phyloP scores from a whole-genome alignment of 2,113 vertebrate species.

The Tragulus kanchil region DNA sequence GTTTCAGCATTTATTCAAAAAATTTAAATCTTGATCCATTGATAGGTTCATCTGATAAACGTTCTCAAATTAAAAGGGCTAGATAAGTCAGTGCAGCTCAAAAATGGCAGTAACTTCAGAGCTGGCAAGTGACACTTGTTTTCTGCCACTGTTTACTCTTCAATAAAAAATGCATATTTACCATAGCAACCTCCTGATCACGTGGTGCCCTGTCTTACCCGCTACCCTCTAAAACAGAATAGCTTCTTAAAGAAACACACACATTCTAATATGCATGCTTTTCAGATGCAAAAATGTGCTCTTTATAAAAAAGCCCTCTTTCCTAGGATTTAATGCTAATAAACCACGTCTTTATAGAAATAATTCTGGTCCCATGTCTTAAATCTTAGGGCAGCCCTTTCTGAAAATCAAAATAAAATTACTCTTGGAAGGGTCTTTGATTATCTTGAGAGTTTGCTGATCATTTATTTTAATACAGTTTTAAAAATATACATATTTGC shows the following conservation, averaged over 20 bases:
- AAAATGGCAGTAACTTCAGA: conserved; percentile 79
- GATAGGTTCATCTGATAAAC: not conserved
- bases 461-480: conserved; percentile 55
- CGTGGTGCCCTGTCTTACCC: conserved; percentile 73
- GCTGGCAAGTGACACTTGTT: conserved; percentile 84
- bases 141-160: conserved; percentile 85
- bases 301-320: not conserved
- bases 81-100: conserved; percentile 41
- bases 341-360: conserved; percentile 63
- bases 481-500: not conserved
- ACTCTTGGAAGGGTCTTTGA: conserved; percentile 61
- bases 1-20: not conserved
- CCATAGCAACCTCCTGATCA: conserved; percentile 85
- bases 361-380: conserved; percentile 57
- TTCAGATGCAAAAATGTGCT: conserved; percentile 53
- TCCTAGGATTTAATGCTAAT: conserved; percentile 64
- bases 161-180: conserved; percentile 87
- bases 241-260: conserved; percentile 84
- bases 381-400: conserved; percentile 65
- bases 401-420: conserved; percentile 62
- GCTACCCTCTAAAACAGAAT: conserved; percentile 74
- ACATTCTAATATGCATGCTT: conserved; percentile 34
- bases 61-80: conserved; percentile 31
- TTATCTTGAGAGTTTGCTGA: conserved; percentile 57
- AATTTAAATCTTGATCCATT: not conserved